Evolutionary conservation across 2,888 invertebrate species (phyloP), one percentile per base, ranked within the genome.

Genomic region (Chelonus formosanus): DNA sequence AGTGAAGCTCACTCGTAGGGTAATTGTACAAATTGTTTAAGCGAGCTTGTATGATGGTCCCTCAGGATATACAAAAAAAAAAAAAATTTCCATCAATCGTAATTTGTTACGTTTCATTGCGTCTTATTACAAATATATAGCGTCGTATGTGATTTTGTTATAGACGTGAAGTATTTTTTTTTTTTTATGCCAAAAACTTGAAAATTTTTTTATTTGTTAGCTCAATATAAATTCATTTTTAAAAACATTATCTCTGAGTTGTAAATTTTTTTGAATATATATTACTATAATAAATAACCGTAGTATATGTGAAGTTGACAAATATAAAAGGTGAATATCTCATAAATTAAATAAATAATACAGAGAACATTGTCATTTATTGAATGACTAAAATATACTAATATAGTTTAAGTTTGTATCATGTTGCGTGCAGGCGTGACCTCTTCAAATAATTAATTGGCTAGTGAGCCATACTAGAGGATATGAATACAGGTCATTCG

Each of bases 391-490:
- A n/a, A 5, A n/a, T 3, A 57, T 57, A 48, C 10, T 20, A 10
- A 48, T 48, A 48, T 5, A 32, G 53, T 40, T 61, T 52, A 60
- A 45, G 68, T 68, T 68, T 64, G 58, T 62, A 54, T 60, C 57
- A 56, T 53, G 58, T 52, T 57, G 62, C 70, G 70, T 69, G 64
- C 67, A 58, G 59, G 59, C 69, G 67, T 70, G 58, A 63, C 68
- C 74, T 72, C 68, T 80, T 78, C 75, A 78, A 79, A 78, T 80
- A 80, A 80, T 80, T 80, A 78, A 80, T 80, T 78, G 79, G 76
- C 72, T 71, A 70, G 62, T 63, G 60, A 55, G 59, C 47, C 53
- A 45, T 68, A 64, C 64, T 62, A 55, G 70, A 68, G 74, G 70
- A 76, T 79, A 77, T 76, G 74, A 77, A 78, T 79, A 76, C 70